Conservation (phyloP, 2,797 vertebrate species). For the Acipenser ruthenus region DNA sequence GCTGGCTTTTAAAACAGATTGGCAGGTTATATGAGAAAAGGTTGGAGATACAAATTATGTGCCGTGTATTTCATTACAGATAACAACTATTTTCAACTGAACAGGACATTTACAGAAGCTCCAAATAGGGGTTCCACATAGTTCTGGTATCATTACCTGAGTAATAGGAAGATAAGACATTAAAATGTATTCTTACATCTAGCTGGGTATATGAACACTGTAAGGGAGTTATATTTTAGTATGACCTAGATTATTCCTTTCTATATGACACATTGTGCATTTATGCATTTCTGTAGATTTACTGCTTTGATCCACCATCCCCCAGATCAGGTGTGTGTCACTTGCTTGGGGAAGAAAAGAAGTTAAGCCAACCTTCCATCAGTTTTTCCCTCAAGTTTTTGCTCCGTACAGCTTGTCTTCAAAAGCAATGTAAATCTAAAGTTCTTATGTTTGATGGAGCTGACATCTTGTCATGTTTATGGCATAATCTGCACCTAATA, state of each 20-base stretch:
- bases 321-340: background rate
- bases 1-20: background rate
- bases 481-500: background rate
- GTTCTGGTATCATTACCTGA: background rate
- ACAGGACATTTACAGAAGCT: too few relatives aligned
- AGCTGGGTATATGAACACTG: background rate
- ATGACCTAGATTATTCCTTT: constrained; percentile 4
- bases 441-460: constrained; percentile 1
- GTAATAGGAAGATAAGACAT: background rate
- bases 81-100: background rate
- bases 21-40: background rate
- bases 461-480: constrained; percentile 5
- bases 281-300: background rate
- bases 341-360: background rate
- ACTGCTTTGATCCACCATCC: background rate
- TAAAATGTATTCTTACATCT: background rate
- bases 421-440: constrained; percentile 2
- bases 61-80: background rate
- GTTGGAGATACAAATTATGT: background rate
- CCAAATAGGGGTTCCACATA: background rate
- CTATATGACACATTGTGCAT: background rate
- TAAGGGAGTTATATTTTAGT: background rate
- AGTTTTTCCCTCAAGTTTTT: background rate
- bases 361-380: background rate
- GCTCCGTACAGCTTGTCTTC: background rate